Evolutionary conservation across 2,113 vertebrate species (phyloP), one percentile per base, ranked within the genome.

Genomic region (Microtus ochrogaster): DNA sequence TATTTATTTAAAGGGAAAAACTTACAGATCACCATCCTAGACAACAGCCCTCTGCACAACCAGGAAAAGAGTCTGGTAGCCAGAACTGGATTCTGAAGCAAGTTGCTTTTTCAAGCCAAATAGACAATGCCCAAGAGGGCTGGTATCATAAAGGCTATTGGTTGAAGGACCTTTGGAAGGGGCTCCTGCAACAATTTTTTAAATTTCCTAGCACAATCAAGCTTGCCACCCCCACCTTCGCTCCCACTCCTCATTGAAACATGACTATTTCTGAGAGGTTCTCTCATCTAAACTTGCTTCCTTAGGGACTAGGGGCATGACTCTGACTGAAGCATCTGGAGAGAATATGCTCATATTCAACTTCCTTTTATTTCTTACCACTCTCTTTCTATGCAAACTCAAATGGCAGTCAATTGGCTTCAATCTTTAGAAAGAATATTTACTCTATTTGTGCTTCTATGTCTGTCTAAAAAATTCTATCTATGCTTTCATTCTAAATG

Each of bases 231-330:
- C 0, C 19, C n/a, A 41, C 19, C n/a, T 26, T 10, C 1, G 61
- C 65, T 36, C 8, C 36, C n/a, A 73, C 70, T n/a, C 4, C 52
- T 77, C 19, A 92, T 47, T 86, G 36, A 21, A 92, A 66, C 5
- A 17, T 30, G 52, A 85, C 41, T 26, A 77, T 78, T 94, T 92
- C 41, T 77, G 85, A 92, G 63, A 81, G n/a, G 3, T 7, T 82
- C 4, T 78, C 90, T 90, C 7, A 84, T 96, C 41, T 79, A 91
- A 93, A 79, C 61, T n/a, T 2, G 14, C 58, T 88, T 82, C 86
- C 26, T 78, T 90, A 83, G 26, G 6, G 4, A 44, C 14, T 72
- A 92, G 52, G 7, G 17, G 41, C 30, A 90, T n/a, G 63, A 74
- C 78, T 63, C 22, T 44, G 89, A 36, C 28, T 74, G 66, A 93